A percentile compares a stretch with the other conserved stretches of the same genome.
Evolutionary conservation across 2,888 invertebrate species (phyloP).

Genomic region (Microplitis manilae): DNA sequence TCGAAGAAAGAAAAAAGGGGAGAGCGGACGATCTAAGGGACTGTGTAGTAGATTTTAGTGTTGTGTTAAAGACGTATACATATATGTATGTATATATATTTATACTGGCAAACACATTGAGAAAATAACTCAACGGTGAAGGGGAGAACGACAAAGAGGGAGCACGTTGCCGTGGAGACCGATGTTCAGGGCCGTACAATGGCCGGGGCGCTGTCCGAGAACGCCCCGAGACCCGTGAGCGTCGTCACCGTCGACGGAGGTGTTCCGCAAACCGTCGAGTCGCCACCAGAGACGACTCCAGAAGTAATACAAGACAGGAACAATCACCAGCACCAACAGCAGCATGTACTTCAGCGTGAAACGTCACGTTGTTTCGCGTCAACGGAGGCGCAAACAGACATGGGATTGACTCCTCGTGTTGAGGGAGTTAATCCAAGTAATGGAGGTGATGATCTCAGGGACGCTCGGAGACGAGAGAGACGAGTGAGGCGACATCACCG

Average conservation of each 20-base stretch:
- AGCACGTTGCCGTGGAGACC: constrained; percentile 57
- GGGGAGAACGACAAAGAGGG: constrained; percentile 39
- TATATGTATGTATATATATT: constrained; percentile 4
- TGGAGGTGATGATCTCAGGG: constrained; percentile 59
- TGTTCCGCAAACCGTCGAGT: constrained; percentile 34
- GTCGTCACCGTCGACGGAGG: constrained; percentile 64
- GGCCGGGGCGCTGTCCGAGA: constrained; percentile 70
- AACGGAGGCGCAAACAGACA: constrained; percentile 68
- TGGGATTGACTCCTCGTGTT: constrained; percentile 42
- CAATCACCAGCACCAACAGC: background rate
- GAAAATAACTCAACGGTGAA: constrained; percentile 2
- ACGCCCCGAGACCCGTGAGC: constrained; percentile 69
- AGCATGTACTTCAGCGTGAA: constrained; percentile 26
- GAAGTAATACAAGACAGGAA: constrained; percentile 23
- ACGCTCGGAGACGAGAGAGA: constrained; percentile 65
- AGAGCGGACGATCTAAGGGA: constrained; percentile 13
- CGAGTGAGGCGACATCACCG: constrained; percentile 63
- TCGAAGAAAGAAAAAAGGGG: constrained; percentile 2
- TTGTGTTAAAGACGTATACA: background rate
- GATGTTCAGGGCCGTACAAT: constrained; percentile 66
- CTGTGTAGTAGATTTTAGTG: constrained; percentile 20
- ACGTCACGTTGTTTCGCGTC: constrained; percentile 63
- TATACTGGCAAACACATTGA: background rate
- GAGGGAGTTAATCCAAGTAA: constrained; percentile 35
- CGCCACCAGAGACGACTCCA: constrained; percentile 33